phyloP scores from a whole-genome alignment of 2,888 invertebrate genomes.

The Aricia artaxerxes region DNA sequence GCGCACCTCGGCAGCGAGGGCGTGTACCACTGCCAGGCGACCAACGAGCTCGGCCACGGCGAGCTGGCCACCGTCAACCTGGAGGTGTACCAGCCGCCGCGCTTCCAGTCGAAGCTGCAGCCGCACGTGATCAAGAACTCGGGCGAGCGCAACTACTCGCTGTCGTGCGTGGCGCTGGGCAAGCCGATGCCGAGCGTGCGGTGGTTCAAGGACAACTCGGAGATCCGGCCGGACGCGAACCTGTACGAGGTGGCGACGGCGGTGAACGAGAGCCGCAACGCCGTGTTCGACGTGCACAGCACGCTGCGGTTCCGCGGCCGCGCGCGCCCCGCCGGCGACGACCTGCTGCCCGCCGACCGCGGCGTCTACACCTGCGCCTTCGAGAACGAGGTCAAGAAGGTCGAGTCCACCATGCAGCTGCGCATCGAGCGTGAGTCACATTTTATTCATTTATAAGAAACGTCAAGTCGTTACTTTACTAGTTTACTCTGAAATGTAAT shows the following conservation, averaged over 20 bases:
- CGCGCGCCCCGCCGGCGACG: slow-evolving; percentile 87
- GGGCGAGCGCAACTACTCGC: slow-evolving; percentile 88
- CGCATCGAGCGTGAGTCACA: slow-evolving; percentile 90
- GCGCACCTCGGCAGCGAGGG: slow-evolving; percentile 93
- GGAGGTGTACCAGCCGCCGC: slow-evolving; percentile 93
- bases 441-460: not conserved
- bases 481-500: no score
- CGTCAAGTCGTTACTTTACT: no score
- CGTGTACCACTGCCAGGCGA: slow-evolving; percentile 93
- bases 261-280: slow-evolving; percentile 87
- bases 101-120: slow-evolving; percentile 89
- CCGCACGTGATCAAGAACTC: slow-evolving; percentile 90
- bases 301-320: slow-evolving; percentile 90
- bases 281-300: slow-evolving; percentile 91
- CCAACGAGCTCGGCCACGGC: slow-evolving; percentile 93
- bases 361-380: slow-evolving; percentile 94
- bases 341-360: slow-evolving; percentile 90
- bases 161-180: slow-evolving; percentile 92
- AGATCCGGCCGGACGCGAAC: slow-evolving; percentile 87
- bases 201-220: slow-evolving; percentile 93
- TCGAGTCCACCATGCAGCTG: slow-evolving; percentile 93
- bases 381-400: slow-evolving; percentile 93
- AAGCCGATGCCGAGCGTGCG: slow-evolving; percentile 91
- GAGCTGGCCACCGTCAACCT: slow-evolving; percentile 90
- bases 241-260: slow-evolving; percentile 91